Evolutionary conservation across 1,140 invertebrate genomes (phyloP).

Genomic region (Arctopsyche grandis): DNA sequence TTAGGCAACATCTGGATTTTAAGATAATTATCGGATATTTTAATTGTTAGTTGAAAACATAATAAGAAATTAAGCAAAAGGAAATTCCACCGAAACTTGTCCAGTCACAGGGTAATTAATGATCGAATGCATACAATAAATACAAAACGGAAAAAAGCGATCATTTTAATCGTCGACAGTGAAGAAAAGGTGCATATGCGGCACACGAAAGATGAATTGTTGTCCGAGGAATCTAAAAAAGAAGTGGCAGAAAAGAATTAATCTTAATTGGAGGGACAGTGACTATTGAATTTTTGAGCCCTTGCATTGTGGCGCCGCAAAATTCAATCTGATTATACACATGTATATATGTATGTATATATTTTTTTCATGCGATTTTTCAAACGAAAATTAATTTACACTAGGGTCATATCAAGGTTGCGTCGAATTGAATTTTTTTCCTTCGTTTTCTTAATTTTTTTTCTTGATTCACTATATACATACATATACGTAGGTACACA

Average conservation of each 20-base stretch:
- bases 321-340: constrained; percentile 16
- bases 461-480: too few species aligned
- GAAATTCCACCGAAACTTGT: constrained; percentile 6
- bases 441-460: not conserved
- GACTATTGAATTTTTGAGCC: constrained; percentile 39
- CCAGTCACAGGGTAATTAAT: constrained; percentile 26
- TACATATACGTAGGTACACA: not conserved
- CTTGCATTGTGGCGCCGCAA: constrained; percentile 10
- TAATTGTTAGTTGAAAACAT: too few species aligned
- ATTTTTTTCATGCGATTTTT: not conserved
- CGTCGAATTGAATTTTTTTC: not conserved
- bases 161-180: constrained; percentile 28
- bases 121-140: not conserved
- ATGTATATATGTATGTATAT: too few species aligned
- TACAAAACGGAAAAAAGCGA: too few species aligned
- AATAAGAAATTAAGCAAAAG: not conserved
- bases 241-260: constrained; percentile 6
- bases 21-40: too few species aligned
- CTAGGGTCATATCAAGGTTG: constrained; percentile 2
- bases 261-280: constrained; percentile 44
- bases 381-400: constrained; percentile 10
- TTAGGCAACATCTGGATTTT: too few species aligned
- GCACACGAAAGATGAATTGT: constrained; percentile 12
- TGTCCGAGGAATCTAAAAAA: constrained; percentile 2
- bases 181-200: constrained; percentile 21